A percentile compares a stretch with the other conserved stretches of the same genome.
Conservation (phyloP, 2,113 vertebrate species). For the Pituophis catenifer region DNA sequence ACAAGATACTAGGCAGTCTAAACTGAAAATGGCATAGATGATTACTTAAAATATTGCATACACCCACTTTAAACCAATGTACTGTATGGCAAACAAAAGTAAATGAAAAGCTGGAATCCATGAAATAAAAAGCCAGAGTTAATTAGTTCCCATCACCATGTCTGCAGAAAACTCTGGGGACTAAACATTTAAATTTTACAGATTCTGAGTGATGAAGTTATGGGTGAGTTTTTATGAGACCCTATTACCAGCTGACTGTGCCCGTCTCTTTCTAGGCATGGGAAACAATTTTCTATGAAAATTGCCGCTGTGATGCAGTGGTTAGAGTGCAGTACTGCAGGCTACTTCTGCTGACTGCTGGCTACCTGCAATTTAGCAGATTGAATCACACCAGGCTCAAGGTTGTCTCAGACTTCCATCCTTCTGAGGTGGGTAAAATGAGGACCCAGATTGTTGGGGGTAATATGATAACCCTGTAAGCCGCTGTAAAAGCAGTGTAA, state of each 20-base stretch:
- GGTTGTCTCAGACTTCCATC: too few species aligned
- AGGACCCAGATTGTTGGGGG: too few species aligned
- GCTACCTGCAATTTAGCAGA: too few species aligned
- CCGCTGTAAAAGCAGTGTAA: too few species aligned
- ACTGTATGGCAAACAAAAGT: neutral
- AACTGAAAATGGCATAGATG: neutral
- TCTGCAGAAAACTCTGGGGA: neutral
- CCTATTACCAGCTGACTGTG: neutral
- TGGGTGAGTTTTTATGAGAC: neutral
- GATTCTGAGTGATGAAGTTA: constrained; percentile 17
- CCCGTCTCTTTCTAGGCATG: neutral
- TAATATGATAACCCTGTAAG: too few species aligned
- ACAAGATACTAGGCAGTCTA: neutral
- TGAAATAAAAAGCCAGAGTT: constrained; percentile 26
- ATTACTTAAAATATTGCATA: neutral
- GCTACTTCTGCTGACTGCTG: too few species aligned
- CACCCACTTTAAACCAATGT: neutral
- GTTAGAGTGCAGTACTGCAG: too few species aligned
- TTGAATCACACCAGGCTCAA: too few species aligned
- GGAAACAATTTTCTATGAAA: neutral
- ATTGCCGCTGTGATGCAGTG: too few species aligned
- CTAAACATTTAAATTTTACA: constrained; percentile 16
- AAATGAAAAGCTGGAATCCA: constrained; percentile 16
- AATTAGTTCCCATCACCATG: constrained; percentile 18
- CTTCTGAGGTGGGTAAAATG: too few species aligned